Evolutionary conservation across 2,888 invertebrate genomes (phyloP), one percentile per base, ranked within the genome.

Genomic region (Drosophila lutescens): DNA sequence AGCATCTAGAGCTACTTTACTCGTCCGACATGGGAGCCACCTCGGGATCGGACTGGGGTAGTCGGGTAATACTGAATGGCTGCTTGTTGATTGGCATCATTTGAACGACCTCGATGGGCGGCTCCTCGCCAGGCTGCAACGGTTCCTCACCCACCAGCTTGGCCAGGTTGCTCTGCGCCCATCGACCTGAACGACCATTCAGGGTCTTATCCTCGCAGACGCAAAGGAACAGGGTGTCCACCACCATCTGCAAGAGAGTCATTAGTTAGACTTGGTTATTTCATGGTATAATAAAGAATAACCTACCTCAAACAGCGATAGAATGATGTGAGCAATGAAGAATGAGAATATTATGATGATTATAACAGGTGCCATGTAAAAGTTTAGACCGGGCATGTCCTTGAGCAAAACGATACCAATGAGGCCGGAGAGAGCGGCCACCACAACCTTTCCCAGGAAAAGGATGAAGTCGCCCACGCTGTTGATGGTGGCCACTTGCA

Each of bases 181-280:
- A 95, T 46, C 93, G 93, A 10, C 95, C 96, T 30, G 95, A 95
- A 0, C 94, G 94, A 2, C 96, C 95, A 90, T 97, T 97, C 91
- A 95, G 94, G 67, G 96, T 96, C 92, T 96, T 95, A 91, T 98
- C 98, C 91, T 98, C 98, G 90, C 98, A 98, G 87, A 98, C 97
- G 91, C 98, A 99, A 74, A 99, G 93, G 92, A 98, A 97, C 58
- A 99, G 93, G 0, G 98, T 97, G 91, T 98, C 98, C 8, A 98
- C 96, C 10, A 98, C 97, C 95, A 98, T 98, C 97, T 98, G 62
- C 23, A 10, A 2, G 6, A 6, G 49, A 51, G 34, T 12, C 13
- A 8, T 30, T 26, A 0, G 34, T 20, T n/a, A 9, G 1, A 13
- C 2, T 15, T 20, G 0, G 4, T n/a, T n/a, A n/a, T n/a, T n/a